Conservation (phyloP, 2,797 vertebrate genomes). For the Onychomys torridus region DNA sequence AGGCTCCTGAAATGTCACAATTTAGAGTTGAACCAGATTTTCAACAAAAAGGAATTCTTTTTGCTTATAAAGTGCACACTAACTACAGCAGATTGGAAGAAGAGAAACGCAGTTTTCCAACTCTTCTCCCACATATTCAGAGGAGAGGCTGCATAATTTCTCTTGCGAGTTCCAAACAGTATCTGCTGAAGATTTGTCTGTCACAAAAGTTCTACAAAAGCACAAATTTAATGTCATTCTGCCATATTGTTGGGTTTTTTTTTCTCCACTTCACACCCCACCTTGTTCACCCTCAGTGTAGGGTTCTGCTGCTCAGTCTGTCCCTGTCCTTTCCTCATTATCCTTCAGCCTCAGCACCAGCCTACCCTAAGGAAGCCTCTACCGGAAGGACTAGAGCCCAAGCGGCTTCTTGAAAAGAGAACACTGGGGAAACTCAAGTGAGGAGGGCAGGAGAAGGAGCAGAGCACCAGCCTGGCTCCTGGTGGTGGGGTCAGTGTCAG, state of each 20-base stretch:
- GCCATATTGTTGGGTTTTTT: not conserved
- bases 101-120: not conserved
- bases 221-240: not conserved
- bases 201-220: not conserved
- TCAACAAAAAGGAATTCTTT: not conserved
- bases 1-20: not conserved
- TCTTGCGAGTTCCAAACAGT: not conserved
- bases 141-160: not conserved
- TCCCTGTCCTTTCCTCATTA: not conserved
- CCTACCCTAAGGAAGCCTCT: not conserved
- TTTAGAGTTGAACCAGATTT: not conserved
- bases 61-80: not conserved
- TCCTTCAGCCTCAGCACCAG: not conserved
- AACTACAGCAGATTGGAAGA: not conserved
- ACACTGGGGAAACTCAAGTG: not conserved
- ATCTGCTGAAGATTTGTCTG: not conserved
- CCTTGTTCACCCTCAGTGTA: fast-evolving
- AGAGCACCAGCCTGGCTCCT: not conserved
- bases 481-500: not conserved
- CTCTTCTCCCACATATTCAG: not conserved
- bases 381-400: no score
- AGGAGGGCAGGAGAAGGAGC: no score
- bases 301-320: not conserved
- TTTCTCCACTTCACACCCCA: no score
- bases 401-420: not conserved